Evolutionary conservation across 2,797 vertebrate species (phyloP), one percentile per base, ranked within the genome.

Genomic region (Meda fulgida): DNA sequence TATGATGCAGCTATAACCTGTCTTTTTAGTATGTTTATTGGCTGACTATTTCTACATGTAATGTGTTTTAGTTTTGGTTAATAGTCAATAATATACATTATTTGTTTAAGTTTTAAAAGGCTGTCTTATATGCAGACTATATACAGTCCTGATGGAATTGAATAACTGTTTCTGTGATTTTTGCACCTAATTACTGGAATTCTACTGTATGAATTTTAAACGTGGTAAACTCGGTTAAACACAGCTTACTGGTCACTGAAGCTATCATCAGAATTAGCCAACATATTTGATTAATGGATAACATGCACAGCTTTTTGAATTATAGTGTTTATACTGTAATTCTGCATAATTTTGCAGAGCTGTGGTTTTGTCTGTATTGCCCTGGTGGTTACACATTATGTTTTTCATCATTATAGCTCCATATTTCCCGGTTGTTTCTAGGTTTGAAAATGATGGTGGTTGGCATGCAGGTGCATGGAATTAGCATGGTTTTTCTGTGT

Each of bases 401-500:
- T 9, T 36, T 69, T 51, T 19, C 23, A 18, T 81, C 16, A 40
- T 55, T 26, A 29, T 14, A 19, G 26, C 38, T n/a, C 9, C 3
- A 14, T 3, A 11, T 73, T 63, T 46, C 26, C 36, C 65, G 77
- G 77, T 85, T 60, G 51, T 66, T 71, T 40, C 16, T 84, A 18
- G 10, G 55, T 86, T 34, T 58, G 34, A 78, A 13, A 31, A 16
- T 83, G 69, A 67, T 73, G n/a, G 26, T 51, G 21, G 18, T 38
- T 83, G 55, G 40, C 34, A 67, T 73, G 26, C 58, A 83, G 71
- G 81, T 83, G 81, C 80, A 31, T n/a, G 5, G 16, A 58, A 81
- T 81, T 81, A 58, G n/a, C 34, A 70, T 81, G 31, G 1, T 40
- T 81, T 81, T 58, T 31, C 14, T 80, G 46, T 55, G n/a, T 65